Evolutionary conservation across 2,113 vertebrate genomes (phyloP).

Genomic region (Chinchilla lanigera): DNA sequence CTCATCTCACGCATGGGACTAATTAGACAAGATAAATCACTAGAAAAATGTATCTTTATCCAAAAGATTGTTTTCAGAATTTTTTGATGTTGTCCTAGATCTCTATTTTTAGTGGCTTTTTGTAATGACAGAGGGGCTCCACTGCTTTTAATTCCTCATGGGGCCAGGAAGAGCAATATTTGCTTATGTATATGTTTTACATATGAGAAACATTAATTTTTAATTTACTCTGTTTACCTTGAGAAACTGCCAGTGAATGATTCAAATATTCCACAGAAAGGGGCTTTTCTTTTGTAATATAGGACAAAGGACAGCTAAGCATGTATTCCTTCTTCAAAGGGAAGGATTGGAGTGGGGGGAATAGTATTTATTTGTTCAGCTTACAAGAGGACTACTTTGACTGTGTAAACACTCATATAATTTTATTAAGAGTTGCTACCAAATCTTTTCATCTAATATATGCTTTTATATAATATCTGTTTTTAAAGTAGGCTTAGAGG

Average conservation of each 20-base stretch:
- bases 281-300: conserved; percentile 86
- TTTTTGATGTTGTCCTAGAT: conserved; percentile 81
- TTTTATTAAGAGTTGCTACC: conserved; percentile 82
- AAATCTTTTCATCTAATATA: conserved; percentile 75
- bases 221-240: conserved; percentile 92
- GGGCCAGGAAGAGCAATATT: conserved; percentile 81
- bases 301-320: conserved; percentile 90
- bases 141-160: conserved; percentile 80
- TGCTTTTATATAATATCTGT: not conserved
- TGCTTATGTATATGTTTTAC: conserved; percentile 71
- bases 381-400: conserved; percentile 84
- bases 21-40: conserved; percentile 86
- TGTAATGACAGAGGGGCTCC: conserved; percentile 81
- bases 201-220: conserved; percentile 88
- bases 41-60: conserved; percentile 74
- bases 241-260: conserved; percentile 89
- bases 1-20: conserved; percentile 83
- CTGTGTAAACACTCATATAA: conserved; percentile 80
- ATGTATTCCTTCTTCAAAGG: conserved; percentile 82
- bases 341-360: conserved; percentile 71
- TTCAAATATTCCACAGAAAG: conserved; percentile 87
- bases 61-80: conserved; percentile 82
- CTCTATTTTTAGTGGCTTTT: conserved; percentile 84
- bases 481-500: conserved; percentile 59
- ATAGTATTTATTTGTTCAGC: conserved; percentile 86